Conservation (phyloP, 1,140 invertebrate species). For the Physella acuta region DNA sequence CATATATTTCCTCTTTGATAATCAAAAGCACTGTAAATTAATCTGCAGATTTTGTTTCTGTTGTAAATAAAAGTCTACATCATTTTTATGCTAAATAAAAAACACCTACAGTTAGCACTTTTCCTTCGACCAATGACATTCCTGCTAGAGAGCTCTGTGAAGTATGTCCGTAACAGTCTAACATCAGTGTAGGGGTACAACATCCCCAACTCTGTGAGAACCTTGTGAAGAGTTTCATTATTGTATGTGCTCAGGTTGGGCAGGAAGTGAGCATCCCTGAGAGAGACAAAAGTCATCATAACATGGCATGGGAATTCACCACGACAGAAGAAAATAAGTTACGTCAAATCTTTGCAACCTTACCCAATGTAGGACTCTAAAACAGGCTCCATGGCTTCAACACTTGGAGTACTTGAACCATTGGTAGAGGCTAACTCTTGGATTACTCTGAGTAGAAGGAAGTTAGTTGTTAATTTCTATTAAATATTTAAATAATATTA, state of each 20-base stretch:
- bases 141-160: constrained; percentile 38
- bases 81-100: no score
- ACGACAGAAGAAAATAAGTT: neutral
- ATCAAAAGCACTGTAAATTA: no score
- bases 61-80: no score
- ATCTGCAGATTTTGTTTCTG: no score
- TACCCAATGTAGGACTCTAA: constrained; percentile 47
- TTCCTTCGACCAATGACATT: constrained; percentile 28
- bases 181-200: constrained; percentile 48
- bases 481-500: no score
- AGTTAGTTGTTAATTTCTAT: no score
- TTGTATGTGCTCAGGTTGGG: constrained; percentile 42
- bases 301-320: no score
- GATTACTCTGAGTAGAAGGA: constrained; percentile 6
- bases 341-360: neutral
- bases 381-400: constrained; percentile 30
- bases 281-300: constrained; percentile 1
- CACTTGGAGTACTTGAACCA: constrained; percentile 12
- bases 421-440: constrained; percentile 9
- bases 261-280: constrained; percentile 45
- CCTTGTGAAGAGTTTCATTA: constrained; percentile 40
- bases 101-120: neutral
- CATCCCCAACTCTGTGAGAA: constrained; percentile 36
- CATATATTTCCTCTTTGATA: no score
- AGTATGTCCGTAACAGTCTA: constrained; percentile 45